Evolutionary conservation across 2,113 vertebrate genomes (phyloP), one percentile per base, ranked within the genome.

Genomic region (Halcyon senegalensis): DNA sequence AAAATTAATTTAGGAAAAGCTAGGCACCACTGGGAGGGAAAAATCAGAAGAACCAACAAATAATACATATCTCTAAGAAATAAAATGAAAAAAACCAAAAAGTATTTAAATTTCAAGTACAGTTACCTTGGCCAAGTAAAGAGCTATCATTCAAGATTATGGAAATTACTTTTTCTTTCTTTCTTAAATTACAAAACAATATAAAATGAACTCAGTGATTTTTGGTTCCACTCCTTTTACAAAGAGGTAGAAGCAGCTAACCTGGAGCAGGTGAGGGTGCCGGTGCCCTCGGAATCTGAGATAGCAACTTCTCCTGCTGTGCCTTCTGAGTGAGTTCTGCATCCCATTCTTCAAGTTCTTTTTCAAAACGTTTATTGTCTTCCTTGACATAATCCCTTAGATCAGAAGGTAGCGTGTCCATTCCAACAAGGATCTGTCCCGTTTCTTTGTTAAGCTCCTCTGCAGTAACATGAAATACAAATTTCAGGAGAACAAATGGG

Each of bases 381-480:
- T 98, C 99, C 86, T 98, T 99, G 86, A 99, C 99, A 3, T 98
- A 99, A 74, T 99, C 99, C 96, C 98, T 98, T 96, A 99, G 98
- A 96, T 99, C 99, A 7, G 98, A 98, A 33, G 99, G 99, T 7
- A 99, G 96, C 2, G 99, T 99, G 97, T 99, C 99, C 98, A 99
- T 98, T 89, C 99, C 99, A 63, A 98, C 98, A 95, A 99, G 98
- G 33, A 99, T 96, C 97, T 99, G 99, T 6, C 99, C 99, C 0
- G 99, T 99, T 97, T 99, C 99, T 89, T 99, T 99, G 96, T 99
- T 99, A 88, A 99, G 99, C 76, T 99, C 99, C 89, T 99, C 99
- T 99, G 98, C 7, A 92, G 70, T 35, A 94, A 89, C 31, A 90
- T 16, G 48, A 72, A 96, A 95, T 55, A 44, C 0, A 84, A 62